These are phyloP conservation scores for Anthrax anthrax DNA, from an alignment of 2,888 invertebrate species.

Conservation along the genomic window DNA sequence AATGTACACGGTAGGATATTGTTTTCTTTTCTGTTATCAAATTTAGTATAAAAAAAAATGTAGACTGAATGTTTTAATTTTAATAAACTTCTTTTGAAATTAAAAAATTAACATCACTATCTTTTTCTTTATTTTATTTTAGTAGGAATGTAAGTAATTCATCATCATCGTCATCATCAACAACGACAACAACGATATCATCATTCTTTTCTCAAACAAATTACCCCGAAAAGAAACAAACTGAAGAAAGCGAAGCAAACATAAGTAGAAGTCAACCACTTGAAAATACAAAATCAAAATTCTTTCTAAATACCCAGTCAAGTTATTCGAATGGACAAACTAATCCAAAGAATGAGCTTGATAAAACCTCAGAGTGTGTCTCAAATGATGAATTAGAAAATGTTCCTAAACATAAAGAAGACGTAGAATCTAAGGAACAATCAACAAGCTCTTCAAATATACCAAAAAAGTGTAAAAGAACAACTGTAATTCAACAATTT, in stretches of 20 bases:
- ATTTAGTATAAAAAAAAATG: neutral
- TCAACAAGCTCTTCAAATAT: neutral
- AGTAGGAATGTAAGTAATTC: neutral
- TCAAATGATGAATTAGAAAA: neutral
- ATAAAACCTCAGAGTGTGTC: neutral
- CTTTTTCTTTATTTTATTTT: neutral
- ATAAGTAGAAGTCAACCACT: too few relatives aligned
- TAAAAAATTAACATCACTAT: neutral
- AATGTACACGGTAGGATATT: slow-evolving; percentile 18
- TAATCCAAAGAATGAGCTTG: neutral
- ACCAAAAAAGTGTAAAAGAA: neutral
- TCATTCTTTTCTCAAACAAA: neutral
- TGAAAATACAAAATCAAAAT: too few relatives aligned
- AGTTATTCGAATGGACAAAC: neutral
- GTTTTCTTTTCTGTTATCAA: neutral
- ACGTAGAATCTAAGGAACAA: neutral
- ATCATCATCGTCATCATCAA: neutral
- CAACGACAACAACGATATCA: neutral
- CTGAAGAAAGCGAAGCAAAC: neutral
- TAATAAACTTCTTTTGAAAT: too few relatives aligned
- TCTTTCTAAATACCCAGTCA: too few relatives aligned
- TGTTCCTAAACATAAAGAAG: neutral
- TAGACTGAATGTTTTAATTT: too few relatives aligned
- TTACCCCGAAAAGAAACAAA: too few relatives aligned
- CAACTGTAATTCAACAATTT: neutral